These are phyloP conservation scores for Diarsia brunnea DNA, from an alignment of 2,888 invertebrate genomes.

Conservation along the genomic window DNA sequence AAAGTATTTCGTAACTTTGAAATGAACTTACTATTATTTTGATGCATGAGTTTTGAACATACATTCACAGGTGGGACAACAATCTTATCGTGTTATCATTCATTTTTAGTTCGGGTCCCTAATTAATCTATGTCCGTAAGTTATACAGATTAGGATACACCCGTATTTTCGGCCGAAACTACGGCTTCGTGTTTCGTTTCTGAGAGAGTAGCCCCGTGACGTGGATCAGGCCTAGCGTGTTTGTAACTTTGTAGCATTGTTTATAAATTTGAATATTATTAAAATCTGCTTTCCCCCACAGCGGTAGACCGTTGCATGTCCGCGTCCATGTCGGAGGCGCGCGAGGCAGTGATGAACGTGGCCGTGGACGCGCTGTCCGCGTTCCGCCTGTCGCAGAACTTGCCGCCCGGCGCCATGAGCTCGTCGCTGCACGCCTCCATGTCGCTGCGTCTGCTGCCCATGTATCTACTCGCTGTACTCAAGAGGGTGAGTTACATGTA, in stretches of 20 bases:
- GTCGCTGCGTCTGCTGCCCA: constrained; percentile 95
- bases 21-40: too few relatives aligned
- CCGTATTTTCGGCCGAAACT: too few relatives aligned
- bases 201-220: neutral
- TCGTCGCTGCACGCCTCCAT: constrained; percentile 94
- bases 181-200: too few relatives aligned
- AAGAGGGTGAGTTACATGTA: constrained; percentile 88
- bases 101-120: too few relatives aligned
- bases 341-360: constrained; percentile 99
- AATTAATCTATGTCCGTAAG: too few relatives aligned
- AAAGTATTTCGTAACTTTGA: too few relatives aligned
- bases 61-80: too few relatives aligned
- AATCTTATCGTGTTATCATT: too few relatives aligned
- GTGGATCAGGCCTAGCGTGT: neutral
- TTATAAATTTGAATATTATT: neutral
- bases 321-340: constrained; percentile 97
- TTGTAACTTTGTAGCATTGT: neutral
- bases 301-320: constrained; percentile 97
- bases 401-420: constrained; percentile 87
- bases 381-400: constrained; percentile 90
- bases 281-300: constrained; percentile 74
- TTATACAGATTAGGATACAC: too few relatives aligned
- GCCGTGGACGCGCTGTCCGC: constrained; percentile 94
- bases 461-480: constrained; percentile 96
- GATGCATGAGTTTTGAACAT: too few relatives aligned